A percentile compares a stretch with the other conserved stretches of the same genome.
Conservation (phyloP, 1,140 invertebrate genomes). For the Magallana ariakensis region DNA sequence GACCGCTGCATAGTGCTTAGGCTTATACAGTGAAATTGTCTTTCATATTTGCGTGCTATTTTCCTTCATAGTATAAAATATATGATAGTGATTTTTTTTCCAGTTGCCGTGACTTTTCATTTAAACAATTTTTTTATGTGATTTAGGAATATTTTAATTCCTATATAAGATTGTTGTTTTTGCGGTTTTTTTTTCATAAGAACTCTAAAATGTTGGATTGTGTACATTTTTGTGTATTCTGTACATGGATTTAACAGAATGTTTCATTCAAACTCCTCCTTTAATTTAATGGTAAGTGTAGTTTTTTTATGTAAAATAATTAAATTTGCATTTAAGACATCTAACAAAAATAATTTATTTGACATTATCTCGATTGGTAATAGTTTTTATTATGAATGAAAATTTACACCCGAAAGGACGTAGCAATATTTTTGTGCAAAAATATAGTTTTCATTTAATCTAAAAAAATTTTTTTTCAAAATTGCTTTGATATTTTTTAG, state of each 20-base stretch:
- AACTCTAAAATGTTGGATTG: background rate
- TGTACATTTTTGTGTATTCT: background rate
- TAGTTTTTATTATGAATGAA: no score
- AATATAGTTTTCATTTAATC: no score
- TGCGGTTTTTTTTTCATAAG: background rate
- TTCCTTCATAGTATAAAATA: background rate
- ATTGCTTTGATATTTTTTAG: no score
- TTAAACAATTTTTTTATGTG: background rate
- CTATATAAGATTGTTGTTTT: background rate
- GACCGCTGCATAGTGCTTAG: constrained; percentile 20
- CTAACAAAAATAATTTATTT: no score
- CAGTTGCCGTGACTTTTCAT: background rate
- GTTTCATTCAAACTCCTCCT: background rate
- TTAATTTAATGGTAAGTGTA: background rate
- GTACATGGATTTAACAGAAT: constrained; percentile 20
- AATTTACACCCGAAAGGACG: no score
- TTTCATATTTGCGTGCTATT: constrained; percentile 10
- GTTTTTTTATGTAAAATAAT: background rate
- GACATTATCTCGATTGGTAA: no score
- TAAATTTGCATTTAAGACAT: no score
- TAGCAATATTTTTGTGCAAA: no score
- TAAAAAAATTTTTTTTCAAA: no score
- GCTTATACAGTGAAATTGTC: constrained; percentile 2
- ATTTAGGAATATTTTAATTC: background rate
- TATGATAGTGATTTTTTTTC: background rate